Evolutionary conservation across 2,113 vertebrate species (phyloP), one percentile per base, ranked within the genome.

Genomic region (Entelurus aequoreus): DNA sequence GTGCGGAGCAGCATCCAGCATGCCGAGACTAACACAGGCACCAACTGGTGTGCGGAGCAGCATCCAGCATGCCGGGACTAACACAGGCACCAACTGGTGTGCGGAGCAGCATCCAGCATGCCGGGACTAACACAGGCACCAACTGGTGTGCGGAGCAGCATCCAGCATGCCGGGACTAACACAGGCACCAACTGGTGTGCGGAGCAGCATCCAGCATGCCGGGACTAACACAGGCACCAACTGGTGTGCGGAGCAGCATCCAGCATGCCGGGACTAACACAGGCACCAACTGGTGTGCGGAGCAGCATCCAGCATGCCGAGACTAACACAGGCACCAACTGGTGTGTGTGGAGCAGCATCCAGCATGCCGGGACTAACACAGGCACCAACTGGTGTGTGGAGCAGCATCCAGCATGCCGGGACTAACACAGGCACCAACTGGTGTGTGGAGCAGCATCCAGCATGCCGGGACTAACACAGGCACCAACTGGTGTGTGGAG

Each of bases 301-400:
- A 35, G 35, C 52, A 8, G 14, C 11, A 28, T 9, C n/a, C 14
- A 47, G 16, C 54, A 42, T 54, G 46, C 36, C 55, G 9, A 1
- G 57, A 4, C 50, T 58, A 48, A 3, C 66, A 48, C 55, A 62
- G 11, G 4, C 19, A 63, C 14, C 15, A 37, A 35, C 8, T 69
- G 37, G 37, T 42, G 40, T 28, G 7, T 8, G 10, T 21, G 6
- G 13, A 35, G 35, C 52, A 8, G 14, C 11, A 28, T 9, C n/a
- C 14, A 47, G 16, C 54, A 42, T 54, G 46, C 36, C 55, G 9
- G 1, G 57, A 4, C 50, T 58, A 48, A 3, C 66, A 48, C 55
- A 62, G 11, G 4, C 19, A 63, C 14, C n/a, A 38, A 38, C 35
- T 28, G 4, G 16, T 28, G 7, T 8, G 10, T 21, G 6, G 13